phyloP scores from a whole-genome alignment of 2,113 vertebrate species.

The Lota lota region DNA sequence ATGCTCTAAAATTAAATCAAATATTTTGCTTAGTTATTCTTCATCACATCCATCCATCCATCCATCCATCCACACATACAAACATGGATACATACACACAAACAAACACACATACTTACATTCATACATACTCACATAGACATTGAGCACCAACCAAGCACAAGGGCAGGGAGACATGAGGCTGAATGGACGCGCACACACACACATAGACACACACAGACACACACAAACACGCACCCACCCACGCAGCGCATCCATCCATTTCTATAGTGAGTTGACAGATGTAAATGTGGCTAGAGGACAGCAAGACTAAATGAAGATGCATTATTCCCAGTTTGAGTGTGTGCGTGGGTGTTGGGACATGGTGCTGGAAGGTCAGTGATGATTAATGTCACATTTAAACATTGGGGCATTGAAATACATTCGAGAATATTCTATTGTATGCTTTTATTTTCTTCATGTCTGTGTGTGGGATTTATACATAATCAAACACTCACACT shows the following conservation, averaged over 20 bases:
- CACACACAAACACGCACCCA: constrained; percentile 14
- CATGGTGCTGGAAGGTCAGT: constrained; percentile 22
- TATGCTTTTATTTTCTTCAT: background rate
- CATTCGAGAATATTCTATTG: constrained; percentile 6
- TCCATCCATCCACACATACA: too few species aligned
- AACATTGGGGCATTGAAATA: constrained; percentile 37
- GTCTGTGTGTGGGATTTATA: background rate
- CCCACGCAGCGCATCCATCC: constrained; percentile 50
- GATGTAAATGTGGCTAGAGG: constrained; percentile 72
- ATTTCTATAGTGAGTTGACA: constrained; percentile 61
- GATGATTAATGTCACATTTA: constrained; percentile 50
- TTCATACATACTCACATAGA: too few species aligned
- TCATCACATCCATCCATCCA: too few species aligned
- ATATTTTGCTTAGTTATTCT: too few species aligned
- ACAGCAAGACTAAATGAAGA: constrained; percentile 70
- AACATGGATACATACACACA: too few species aligned
- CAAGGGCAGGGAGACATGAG: background rate
- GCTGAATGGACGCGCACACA: background rate
- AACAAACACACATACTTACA: too few species aligned
- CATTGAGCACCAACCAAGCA: too few species aligned
- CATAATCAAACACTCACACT: background rate
- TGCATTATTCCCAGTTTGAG: constrained; percentile 53
- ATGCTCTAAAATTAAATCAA: too few species aligned
- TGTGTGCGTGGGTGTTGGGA: constrained; percentile 14
- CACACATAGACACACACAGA: constrained; percentile 25